These are phyloP conservation scores for Aphodius granarius DNA, from an alignment of 2,888 invertebrate genomes.

Conservation along the genomic window DNA sequence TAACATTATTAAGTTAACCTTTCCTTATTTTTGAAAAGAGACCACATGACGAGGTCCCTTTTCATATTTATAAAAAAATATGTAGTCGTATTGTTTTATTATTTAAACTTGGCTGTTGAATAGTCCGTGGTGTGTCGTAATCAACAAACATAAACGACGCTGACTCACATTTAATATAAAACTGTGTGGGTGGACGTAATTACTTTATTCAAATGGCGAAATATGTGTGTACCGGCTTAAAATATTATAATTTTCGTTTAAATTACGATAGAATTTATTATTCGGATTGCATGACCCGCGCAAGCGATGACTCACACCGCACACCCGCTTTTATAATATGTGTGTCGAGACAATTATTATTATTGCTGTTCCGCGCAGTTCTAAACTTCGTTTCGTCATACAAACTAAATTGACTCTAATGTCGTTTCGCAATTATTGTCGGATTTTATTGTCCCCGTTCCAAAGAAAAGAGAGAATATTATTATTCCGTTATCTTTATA, in stretches of 20 bases:
- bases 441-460: neutral
- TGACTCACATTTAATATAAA: conserved; percentile 13
- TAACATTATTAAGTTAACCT: neutral
- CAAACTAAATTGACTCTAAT: neutral
- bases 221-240: neutral
- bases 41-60: no score
- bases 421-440: neutral
- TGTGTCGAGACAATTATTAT: neutral
- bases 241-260: conserved; percentile 13
- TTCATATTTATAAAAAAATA: no score
- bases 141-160: conserved; percentile 9
- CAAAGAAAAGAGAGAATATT: neutral
- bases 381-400: neutral
- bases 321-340: neutral
- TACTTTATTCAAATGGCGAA: conserved; percentile 15
- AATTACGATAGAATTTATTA: conserved; percentile 13
- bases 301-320: neutral
- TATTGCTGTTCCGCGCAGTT: neutral
- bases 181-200: conserved; percentile 13
- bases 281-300: conserved; percentile 4
- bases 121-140: conserved; percentile 10
- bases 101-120: neutral
- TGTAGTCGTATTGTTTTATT: neutral
- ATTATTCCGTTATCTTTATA: neutral
- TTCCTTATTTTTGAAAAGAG: no score